phyloP scores from a whole-genome alignment of 2,888 invertebrate species.

The Zele albiditarsus region DNA sequence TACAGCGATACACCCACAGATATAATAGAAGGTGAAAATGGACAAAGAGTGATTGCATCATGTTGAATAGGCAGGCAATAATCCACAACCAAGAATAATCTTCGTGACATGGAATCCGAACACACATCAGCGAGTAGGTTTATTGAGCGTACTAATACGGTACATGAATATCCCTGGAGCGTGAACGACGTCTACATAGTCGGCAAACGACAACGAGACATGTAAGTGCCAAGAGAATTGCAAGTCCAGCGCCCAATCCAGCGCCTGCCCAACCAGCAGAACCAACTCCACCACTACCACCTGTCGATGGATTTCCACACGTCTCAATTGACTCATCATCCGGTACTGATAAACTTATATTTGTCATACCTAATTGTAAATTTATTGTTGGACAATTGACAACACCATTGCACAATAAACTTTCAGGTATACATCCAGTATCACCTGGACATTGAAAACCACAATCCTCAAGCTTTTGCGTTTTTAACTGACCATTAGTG shows the following conservation, averaged over 20 bases:
- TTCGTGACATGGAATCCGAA: background rate
- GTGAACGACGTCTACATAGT: slow-evolving; percentile 77
- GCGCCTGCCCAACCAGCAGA: slow-evolving; percentile 77
- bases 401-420: slow-evolving; percentile 90
- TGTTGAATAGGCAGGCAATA: background rate
- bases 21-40: background rate
- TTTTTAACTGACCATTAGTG: slow-evolving; percentile 85
- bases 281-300: slow-evolving; percentile 74
- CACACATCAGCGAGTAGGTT: background rate
- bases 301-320: slow-evolving; percentile 75
- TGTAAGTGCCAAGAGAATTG: slow-evolving; percentile 75
- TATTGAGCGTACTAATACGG: slow-evolving; percentile 74
- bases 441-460: slow-evolving; percentile 92
- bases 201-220: slow-evolving; percentile 78
- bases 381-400: slow-evolving; percentile 86
- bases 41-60: background rate
- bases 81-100: background rate
- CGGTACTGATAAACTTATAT: slow-evolving; percentile 71
- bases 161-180: slow-evolving; percentile 77
- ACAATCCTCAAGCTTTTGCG: slow-evolving; percentile 84
- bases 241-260: slow-evolving; percentile 78
- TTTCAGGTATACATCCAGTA: slow-evolving; percentile 87
- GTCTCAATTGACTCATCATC: slow-evolving; percentile 87
- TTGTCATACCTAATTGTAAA: slow-evolving; percentile 52
- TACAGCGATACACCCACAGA: background rate